phyloP scores from a whole-genome alignment of 2,113 vertebrate species.

The Pyxicephalus adspersus region DNA sequence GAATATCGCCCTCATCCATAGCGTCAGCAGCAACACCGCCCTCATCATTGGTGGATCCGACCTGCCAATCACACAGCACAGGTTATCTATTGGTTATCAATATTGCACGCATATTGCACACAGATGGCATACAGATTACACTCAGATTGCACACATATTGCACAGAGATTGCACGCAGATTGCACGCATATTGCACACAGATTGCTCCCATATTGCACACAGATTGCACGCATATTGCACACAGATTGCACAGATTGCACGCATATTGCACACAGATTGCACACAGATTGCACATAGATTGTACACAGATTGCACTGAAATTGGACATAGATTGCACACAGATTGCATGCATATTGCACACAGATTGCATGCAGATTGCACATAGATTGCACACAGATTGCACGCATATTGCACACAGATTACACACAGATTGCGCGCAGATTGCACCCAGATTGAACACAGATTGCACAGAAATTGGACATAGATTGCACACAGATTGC shows the following conservation, averaged over 20 bases:
- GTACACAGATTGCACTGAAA: not conserved
- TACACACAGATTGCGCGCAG: not conserved
- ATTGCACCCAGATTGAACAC: not conserved
- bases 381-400: too few species aligned
- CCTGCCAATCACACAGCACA: not conserved
- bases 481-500: not conserved
- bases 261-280: not conserved
- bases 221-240: not conserved
- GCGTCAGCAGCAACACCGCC: constrained; percentile 62
- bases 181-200: not conserved
- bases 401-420: not conserved
- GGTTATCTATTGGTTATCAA: not conserved
- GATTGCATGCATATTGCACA: too few species aligned
- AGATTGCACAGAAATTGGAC: too few species aligned
- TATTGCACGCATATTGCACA: not conserved
- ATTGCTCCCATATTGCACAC: not conserved
- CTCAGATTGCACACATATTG: too few species aligned
- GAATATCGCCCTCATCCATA: constrained; percentile 62
- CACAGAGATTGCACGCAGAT: too few species aligned
- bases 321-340: not conserved
- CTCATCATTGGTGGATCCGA: constrained; percentile 58
- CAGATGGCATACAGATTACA: not conserved
- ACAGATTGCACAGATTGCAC: too few species aligned
- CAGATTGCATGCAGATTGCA: not conserved
- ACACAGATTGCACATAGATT: not conserved